Base-by-base conservation (phyloP, 2,113 vertebrate species). In the Hippocampus barbouri region DNA sequence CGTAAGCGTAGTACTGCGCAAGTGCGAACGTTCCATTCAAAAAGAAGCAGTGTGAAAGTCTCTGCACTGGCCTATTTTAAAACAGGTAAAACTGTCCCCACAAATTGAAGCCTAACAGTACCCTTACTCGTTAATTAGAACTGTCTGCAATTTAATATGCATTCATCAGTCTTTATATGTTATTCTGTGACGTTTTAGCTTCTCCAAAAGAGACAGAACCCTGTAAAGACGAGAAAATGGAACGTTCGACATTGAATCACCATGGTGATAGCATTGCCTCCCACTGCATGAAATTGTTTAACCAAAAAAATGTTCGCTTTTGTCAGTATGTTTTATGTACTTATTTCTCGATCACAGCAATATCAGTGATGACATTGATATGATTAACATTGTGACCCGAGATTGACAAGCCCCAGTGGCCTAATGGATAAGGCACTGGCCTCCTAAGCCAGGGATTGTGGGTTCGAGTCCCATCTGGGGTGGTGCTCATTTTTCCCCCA, bases 341-440 rank as follows among this genome's bases (percentile, higher is more conserved):
- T 45, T 6, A 0, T 34, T 5, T 34, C 5, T 34, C 5, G 5
- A 34, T 4, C 43, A 45, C 30, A 34, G 30, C 5, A 5, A 34
- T 34, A 5, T 34, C 34, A 38, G 34, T 38, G 0, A 38, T 38
- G 6, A 38, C 34, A 38, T 38, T 6, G 4, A 45, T 45, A 45
- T 12, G 3, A 15, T 0, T 3, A 14, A 45, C 12, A 2, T 25
- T 14, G 1, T 0, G 3, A 25, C 2, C 18, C 3, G 2, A 0
- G 0, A 18, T 0, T 14, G 20, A 18, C 8, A 2, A 45, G 91
- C 92, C 92, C 91, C 92, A 93, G 92, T 93, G 91, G 91, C 92
- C 92, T 92, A 93, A 92, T 92, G 92, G 91, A 93, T 92, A 92
- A 93, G 92, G 91, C 91, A 92, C 91, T 92, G 91, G 90, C 90